phyloP scores from a whole-genome alignment of 2,797 vertebrate species.

The Petrocephalus schoutedeni region DNA sequence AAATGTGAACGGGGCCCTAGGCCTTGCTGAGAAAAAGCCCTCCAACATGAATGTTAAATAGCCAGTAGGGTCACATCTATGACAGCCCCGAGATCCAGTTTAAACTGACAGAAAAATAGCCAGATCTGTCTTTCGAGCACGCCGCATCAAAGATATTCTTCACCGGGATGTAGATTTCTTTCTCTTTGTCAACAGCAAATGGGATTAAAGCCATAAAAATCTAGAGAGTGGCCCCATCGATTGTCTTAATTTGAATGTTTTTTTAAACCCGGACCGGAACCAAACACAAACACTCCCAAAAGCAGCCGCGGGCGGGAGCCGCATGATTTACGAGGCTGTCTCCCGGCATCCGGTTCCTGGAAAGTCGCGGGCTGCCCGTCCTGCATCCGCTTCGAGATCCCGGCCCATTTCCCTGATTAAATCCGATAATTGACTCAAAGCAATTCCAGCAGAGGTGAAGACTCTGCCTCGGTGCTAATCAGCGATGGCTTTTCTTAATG shows the following conservation, averaged over 20 bases:
- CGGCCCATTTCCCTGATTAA: conserved; percentile 46
- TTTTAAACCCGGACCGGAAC: neutral
- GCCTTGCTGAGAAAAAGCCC: neutral
- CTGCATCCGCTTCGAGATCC: conserved; percentile 33
- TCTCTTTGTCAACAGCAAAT: neutral
- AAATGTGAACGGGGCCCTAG: neutral
- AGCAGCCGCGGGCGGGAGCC: neutral
- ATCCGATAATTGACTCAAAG: conserved; percentile 32
- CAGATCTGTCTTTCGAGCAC: neutral
- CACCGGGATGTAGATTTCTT: neutral
- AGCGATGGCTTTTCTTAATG: conserved; percentile 10
- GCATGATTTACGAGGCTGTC: neutral
- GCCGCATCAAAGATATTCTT: neutral
- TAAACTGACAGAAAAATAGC: neutral
- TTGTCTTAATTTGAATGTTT: neutral
- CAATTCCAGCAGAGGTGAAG: conserved; percentile 27
- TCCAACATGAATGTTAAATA: neutral
- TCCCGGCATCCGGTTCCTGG: neutral
- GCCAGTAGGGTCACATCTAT: neutral
- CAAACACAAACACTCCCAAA: neutral
- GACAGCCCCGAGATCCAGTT: neutral
- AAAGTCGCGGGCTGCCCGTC: conserved; percentile 32
- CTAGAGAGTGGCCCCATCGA: neutral
- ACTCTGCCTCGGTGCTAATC: neutral
- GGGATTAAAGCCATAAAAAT: neutral